Evolutionary conservation across 1,140 invertebrate genomes (phyloP), one percentile per base, ranked within the genome.

Genomic region (Caenorhabditis tropicalis): DNA sequence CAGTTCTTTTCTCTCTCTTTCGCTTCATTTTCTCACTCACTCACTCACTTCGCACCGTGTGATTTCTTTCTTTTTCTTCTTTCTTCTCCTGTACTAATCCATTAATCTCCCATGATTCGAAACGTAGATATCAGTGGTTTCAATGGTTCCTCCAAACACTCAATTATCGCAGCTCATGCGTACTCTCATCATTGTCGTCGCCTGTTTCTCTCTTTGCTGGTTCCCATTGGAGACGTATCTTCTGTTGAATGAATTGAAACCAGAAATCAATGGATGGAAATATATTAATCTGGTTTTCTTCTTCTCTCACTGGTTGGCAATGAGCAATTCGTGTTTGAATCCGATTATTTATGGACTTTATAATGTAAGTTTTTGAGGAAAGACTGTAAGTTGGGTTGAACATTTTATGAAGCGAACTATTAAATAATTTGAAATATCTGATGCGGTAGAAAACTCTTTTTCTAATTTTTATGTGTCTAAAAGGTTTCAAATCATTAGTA

Each of bases 251-350:
- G 91, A 91, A 81, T 85, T 92, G 15, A 79, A 88, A 39, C 87
- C 88, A 12, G 84, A 86, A n/a, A 88, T 92, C 29, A 92, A 92
- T 86, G 83, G 53, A 91, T 92, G 90, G 86, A 88, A 90, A 46
- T 91, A 92, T 83, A 92, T 92, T 74, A 91, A 92, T 86, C 89
- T 92, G 56, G 89, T 92, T 24, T 92, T 91, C 91, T 95, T 96
- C 89, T 95, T 94, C 89, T 95, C 94, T 88, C 95, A 96, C 91
- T 95, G 95, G 95, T 91, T 96, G 85, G 95, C 95, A 0, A 95
- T 95, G 95, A 95, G 94, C 86, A 95, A 95, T 90, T 95, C 94
- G 60, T 95, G 95, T 88, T 95, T 94, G 90, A 96, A 96, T 91
- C 95, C 95, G 0, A 95, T 96, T 88, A 95, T 95, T 85, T 95